phyloP scores from a whole-genome alignment of 2,888 invertebrate genomes.

The Drosophila anomalipes region DNA sequence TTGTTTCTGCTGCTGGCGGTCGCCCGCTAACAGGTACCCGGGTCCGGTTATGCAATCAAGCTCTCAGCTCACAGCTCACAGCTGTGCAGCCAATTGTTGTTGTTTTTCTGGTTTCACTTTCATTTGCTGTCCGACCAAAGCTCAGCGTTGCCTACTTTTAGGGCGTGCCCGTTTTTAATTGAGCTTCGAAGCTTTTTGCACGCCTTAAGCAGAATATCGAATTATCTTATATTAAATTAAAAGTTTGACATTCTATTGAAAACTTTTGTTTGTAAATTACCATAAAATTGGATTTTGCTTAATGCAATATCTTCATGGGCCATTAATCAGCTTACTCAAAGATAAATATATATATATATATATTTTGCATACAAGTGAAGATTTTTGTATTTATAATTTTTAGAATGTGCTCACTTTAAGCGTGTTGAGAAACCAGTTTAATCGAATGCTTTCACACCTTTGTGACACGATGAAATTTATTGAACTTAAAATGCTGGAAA shows the following conservation, averaged over 20 bases:
- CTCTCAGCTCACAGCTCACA: constrained; percentile 22
- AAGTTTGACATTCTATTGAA: background rate
- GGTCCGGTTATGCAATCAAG: constrained; percentile 78
- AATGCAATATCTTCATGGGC: accelerated
- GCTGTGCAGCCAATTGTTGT: constrained; percentile 37
- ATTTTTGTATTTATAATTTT: background rate
- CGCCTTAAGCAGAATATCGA: background rate
- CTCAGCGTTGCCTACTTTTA: constrained; percentile 33
- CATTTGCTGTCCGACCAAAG: constrained; percentile 40
- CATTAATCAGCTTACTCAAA: background rate
- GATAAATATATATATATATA: background rate
- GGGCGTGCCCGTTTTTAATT: constrained; percentile 6
- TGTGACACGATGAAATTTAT: background rate
- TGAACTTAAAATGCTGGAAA: background rate
- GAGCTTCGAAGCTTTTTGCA: constrained; percentile 11
- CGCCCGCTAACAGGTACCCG: constrained; percentile 46
- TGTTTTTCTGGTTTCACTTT: constrained; percentile 71
- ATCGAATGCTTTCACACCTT: background rate
- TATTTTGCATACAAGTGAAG: background rate
- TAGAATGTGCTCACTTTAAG: background rate
- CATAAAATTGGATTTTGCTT: background rate
- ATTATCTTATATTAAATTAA: background rate
- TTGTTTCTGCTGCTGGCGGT: background rate
- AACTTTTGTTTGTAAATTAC: background rate
- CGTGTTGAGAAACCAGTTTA: background rate